phyloP scores from a whole-genome alignment of 2,888 invertebrate species.

The Nineta flava region DNA sequence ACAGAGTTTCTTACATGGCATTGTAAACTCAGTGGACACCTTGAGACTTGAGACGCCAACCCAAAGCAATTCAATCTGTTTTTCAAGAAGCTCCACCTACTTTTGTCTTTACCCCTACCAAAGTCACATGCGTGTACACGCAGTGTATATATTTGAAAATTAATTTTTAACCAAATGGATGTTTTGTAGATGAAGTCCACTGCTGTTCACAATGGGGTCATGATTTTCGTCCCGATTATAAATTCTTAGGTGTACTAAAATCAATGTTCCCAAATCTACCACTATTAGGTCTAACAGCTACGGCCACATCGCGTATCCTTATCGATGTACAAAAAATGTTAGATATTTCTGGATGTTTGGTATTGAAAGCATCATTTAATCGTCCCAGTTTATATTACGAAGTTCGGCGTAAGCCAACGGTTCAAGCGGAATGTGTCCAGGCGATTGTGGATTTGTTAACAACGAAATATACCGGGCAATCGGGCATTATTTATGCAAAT shows the following conservation, averaged over 20 bases:
- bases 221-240: slow-evolving; percentile 84
- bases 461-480: slow-evolving; percentile 48
- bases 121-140: too few species aligned
- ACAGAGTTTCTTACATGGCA: too few species aligned
- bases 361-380: slow-evolving; percentile 76
- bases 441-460: slow-evolving; percentile 51
- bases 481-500: slow-evolving; percentile 82
- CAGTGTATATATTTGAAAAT: too few species aligned
- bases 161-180: slow-evolving; percentile 6
- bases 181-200: slow-evolving; percentile 59
- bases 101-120: too few species aligned
- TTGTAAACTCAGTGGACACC: too few species aligned
- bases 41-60: too few species aligned
- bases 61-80: too few species aligned
- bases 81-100: too few species aligned
- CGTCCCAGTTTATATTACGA: slow-evolving; percentile 78
- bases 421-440: slow-evolving; percentile 42
- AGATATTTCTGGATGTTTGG: slow-evolving; percentile 58
- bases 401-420: slow-evolving; percentile 53
- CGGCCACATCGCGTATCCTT: slow-evolving; percentile 71
- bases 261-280: slow-evolving; percentile 69
- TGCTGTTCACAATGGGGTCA: slow-evolving; percentile 93
- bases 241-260: slow-evolving; percentile 66
- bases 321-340: slow-evolving; percentile 78
- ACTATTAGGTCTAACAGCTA: slow-evolving; percentile 79